A percentile compares a stretch with the other conserved stretches of the same genome.
These are phyloP conservation scores for Heteronetta atricapilla DNA, from an alignment of 2,113 vertebrate species.

Conservation along the genomic window DNA sequence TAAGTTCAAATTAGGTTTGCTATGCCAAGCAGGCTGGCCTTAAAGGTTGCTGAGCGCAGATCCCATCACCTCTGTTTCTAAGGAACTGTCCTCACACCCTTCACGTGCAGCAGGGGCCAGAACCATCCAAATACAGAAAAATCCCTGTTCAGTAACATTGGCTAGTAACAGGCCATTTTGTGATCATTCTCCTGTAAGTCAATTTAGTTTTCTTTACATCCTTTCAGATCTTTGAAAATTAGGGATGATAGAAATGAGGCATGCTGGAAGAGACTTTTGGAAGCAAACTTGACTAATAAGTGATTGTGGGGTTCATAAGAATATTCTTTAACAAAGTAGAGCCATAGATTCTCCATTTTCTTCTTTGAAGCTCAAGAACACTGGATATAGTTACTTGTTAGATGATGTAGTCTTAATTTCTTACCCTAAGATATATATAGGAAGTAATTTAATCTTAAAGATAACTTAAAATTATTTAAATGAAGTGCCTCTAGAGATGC, in stretches of 20 bases:
- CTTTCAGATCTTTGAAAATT: not conserved
- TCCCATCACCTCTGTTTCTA: rapidly evolving
- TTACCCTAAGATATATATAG: not conserved
- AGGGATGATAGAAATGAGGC: not conserved
- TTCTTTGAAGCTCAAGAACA: not conserved
- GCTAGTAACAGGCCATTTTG: not conserved
- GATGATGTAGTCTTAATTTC: not conserved
- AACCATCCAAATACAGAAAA: not conserved
- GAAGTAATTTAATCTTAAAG: not conserved
- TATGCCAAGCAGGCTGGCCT: not conserved
- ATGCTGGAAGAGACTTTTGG: not conserved
- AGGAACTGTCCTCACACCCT: rapidly evolving
- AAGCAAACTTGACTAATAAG: not conserved
- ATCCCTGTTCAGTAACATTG: rapidly evolving
- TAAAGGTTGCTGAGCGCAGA: not conserved
- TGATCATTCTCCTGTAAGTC: not conserved
- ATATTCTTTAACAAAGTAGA: not conserved
- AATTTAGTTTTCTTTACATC: not conserved
- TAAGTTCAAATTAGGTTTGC: not conserved
- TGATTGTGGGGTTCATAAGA: not conserved
- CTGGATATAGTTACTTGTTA: not conserved
- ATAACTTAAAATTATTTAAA: not conserved
- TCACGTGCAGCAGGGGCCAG: not conserved
- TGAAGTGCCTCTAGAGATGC: not conserved
- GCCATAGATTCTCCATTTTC: not conserved